phyloP scores from a whole-genome alignment of 2,797 vertebrate genomes.

The Danio kyathit region DNA sequence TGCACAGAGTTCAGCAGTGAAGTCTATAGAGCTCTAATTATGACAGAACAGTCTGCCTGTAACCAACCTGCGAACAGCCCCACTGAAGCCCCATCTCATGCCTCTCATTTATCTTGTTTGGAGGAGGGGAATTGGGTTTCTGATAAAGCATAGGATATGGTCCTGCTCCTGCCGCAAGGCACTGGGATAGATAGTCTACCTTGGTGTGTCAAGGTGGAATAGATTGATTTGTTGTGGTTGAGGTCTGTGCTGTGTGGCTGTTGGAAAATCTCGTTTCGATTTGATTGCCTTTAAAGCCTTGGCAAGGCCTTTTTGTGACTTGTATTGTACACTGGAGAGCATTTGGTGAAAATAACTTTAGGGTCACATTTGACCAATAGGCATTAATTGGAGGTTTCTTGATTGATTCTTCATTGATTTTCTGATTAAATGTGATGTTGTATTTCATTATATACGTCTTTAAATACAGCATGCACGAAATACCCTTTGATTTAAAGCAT shows the following conservation, averaged over 20 bases:
- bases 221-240: slow-evolving; percentile 60
- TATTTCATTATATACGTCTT: no score
- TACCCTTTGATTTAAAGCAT: background rate
- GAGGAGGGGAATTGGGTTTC: slow-evolving; percentile 59
- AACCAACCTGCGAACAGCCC: slow-evolving; percentile 48
- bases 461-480: no score
- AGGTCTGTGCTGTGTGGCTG: slow-evolving; percentile 54
- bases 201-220: slow-evolving; percentile 57
- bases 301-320: slow-evolving; percentile 36
- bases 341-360: slow-evolving; percentile 10
- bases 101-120: slow-evolving; percentile 66
- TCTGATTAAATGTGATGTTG: background rate
- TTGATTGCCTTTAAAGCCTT: slow-evolving; percentile 50
- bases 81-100: slow-evolving; percentile 49
- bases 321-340: slow-evolving; percentile 24
- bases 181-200: slow-evolving; percentile 60
- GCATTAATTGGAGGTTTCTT: slow-evolving; percentile 1
- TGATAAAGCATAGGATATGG: slow-evolving; percentile 61
- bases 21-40: slow-evolving; percentile 48
- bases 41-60: slow-evolving; percentile 51
- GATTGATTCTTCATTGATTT: slow-evolving; percentile 3
- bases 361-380: background rate
- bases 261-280: slow-evolving; percentile 49
- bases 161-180: slow-evolving; percentile 57
- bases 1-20: background rate